A percentile compares a stretch with the other conserved stretches of the same genome.
These are phyloP conservation scores for Fistularia tabacaria DNA, from an alignment of 2,797 vertebrate genomes.

Conservation along the genomic window DNA sequence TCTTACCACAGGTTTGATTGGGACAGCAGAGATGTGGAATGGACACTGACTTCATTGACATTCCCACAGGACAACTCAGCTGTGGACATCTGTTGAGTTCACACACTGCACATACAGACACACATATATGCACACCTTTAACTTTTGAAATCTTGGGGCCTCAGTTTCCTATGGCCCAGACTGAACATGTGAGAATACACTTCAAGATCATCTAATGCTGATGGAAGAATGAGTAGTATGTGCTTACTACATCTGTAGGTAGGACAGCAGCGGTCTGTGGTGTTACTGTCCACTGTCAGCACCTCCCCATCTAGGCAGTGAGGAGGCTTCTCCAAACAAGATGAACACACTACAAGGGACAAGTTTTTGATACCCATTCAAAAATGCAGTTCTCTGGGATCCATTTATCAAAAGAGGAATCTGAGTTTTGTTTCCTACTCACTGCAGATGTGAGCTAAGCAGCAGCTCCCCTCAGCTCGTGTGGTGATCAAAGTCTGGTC, in stretches of 20 bases:
- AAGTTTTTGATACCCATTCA: neutral
- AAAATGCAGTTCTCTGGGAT: neutral
- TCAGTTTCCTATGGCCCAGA: too few species aligned
- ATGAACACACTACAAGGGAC: conserved; percentile 75
- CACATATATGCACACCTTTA: conserved; percentile 12
- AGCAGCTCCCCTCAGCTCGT: conserved; percentile 85
- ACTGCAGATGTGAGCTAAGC: conserved; percentile 91
- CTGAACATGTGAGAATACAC: too few species aligned
- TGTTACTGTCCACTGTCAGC: conserved; percentile 79
- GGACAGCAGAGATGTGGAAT: conserved; percentile 84
- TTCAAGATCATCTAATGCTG: too few species aligned
- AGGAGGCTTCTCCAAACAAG: conserved; percentile 78
- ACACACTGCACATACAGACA: conserved; percentile 76
- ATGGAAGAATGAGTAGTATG: conserved; percentile 1
- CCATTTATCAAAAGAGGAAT: neutral
- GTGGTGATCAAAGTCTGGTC: conserved; percentile 85
- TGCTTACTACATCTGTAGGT: conserved; percentile 87
- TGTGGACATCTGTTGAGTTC: conserved; percentile 84
- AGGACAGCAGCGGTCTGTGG: conserved; percentile 88
- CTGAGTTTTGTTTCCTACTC: conserved; percentile 25
- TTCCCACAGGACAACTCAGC: conserved; percentile 81
- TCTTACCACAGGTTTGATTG: conserved; percentile 84
- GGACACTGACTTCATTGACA: conserved; percentile 78
- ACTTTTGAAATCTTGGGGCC: too few species aligned
- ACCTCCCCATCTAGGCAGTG: conserved; percentile 85